Base-by-base conservation (phyloP, 2,113 vertebrate genomes). In the Carettochelys insculpta region DNA sequence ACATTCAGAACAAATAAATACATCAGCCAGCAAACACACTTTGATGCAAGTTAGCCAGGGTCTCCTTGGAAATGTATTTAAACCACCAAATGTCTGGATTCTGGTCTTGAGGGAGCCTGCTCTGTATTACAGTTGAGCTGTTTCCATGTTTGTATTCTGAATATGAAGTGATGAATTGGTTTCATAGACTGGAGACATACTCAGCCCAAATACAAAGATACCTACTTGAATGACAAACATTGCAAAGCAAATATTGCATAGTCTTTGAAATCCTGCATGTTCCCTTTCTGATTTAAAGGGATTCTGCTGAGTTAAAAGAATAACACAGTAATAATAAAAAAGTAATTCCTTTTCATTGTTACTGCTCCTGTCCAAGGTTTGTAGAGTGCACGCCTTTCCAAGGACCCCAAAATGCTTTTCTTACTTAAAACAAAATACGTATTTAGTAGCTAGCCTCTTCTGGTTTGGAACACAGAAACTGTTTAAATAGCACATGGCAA, bases 261-360 rank as follows among this genome's bases (percentile, higher is more conserved):
- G 43, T 10, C 86, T 86, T 54, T 29, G 41, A 92, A 91, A 58
- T 3, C 51, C 34, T 0, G 0, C 0, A 2, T 19, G 82, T 50
- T 52, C 12, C 14, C 31, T 4, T 19, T 77, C 65, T 48, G 65
- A 5, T 14, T 45, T 7, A n/a, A 48, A 78, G 83, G 77, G 85
- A 87, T 9, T 2, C 17, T 16, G 13, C 2, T 5, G 8, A 68
- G 77, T 92, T 83, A 75, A 54, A 77, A 54, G 54, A 80, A 43
- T 12, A n/a, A n/a, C 19, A 29, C 0, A 0, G 3, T 50, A 50
- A 0, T 3, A 52, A 87, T 56, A 85, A 90, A 61, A 5, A 76
- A 88, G 38, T 0, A 0, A 88, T 5, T 45, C 47, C 68, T n/a
- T 38, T 11, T 38, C 38, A 80, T 6, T 10, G n/a, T 48, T 41